Conservation (phyloP, 1,140 invertebrate genomes). For the Trachymyrmex cornetzi region DNA sequence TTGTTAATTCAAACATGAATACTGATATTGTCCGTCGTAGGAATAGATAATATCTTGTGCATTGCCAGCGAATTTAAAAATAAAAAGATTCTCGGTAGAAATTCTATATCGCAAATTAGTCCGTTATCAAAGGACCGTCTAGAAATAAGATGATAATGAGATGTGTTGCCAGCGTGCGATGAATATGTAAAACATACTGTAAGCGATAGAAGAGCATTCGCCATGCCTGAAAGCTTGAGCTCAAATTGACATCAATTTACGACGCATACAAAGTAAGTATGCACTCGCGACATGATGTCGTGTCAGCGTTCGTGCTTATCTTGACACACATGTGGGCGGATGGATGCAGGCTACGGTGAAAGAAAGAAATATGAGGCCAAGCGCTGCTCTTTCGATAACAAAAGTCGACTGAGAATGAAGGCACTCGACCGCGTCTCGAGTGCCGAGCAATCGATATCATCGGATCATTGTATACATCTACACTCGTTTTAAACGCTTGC, state of each 20-base stretch:
- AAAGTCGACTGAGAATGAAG: slow-evolving; percentile 67
- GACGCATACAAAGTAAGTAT: slow-evolving; percentile 17
- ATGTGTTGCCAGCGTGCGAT: background rate
- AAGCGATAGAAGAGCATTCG: background rate
- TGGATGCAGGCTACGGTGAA: slow-evolving; percentile 48
- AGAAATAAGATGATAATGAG: background rate
- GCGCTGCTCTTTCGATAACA: slow-evolving; percentile 67
- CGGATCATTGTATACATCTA: background rate
- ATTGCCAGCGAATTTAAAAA: background rate
- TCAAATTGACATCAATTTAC: slow-evolving; percentile 60
- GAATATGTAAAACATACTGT: slow-evolving; percentile 20
- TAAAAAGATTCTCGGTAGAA: background rate
- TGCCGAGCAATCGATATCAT: slow-evolving; percentile 63
- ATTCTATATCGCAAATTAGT: background rate
- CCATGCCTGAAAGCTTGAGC: background rate
- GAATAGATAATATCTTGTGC: background rate
- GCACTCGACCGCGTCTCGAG: slow-evolving; percentile 59
- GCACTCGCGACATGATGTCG: slow-evolving; percentile 26
- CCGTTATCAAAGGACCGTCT: background rate
- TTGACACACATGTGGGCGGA: slow-evolving; percentile 54
- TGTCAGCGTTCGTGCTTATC: slow-evolving; percentile 70
- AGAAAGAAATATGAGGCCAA: slow-evolving; percentile 70
- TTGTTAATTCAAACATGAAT: background rate
- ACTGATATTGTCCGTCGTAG: background rate
- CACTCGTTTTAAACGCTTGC: slow-evolving; percentile 7